These are phyloP conservation scores for Buathra laborator DNA, from an alignment of 2,888 invertebrate species.

Conservation along the genomic window DNA sequence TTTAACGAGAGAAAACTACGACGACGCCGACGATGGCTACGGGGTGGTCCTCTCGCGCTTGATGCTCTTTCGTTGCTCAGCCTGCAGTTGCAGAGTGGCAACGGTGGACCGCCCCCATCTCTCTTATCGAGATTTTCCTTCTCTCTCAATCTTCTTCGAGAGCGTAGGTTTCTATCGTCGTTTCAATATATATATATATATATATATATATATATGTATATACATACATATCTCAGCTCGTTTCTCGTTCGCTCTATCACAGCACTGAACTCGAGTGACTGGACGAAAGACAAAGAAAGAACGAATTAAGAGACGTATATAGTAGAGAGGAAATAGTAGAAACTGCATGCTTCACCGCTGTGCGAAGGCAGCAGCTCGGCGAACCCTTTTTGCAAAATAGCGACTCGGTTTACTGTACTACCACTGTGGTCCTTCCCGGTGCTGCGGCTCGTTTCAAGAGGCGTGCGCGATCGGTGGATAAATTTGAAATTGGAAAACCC, in stretches of 20 bases:
- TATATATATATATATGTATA: conserved; percentile 4
- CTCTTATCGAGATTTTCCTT: conserved; percentile 52
- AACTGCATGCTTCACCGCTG: background rate
- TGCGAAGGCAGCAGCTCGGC: background rate
- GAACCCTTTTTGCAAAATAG: conserved; percentile 29
- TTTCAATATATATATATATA: background rate
- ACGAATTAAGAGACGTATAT: conserved; percentile 9
- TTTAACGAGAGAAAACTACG: conserved; percentile 63
- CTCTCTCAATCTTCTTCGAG: conserved; percentile 45
- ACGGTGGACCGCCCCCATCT: conserved; percentile 5
- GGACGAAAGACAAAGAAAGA: conserved; percentile 5
- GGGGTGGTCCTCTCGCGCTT: conserved; percentile 40
- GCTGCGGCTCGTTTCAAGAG: conserved; percentile 58
- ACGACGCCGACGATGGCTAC: conserved; percentile 40
- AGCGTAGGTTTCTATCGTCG: background rate
- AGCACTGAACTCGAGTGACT: background rate
- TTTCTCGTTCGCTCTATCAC: conserved; percentile 1
- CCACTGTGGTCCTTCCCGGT: background rate
- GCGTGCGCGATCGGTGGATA: conserved; percentile 66
- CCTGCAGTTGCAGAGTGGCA: conserved; percentile 41
- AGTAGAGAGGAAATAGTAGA: conserved; percentile 28
- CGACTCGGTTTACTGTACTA: background rate
- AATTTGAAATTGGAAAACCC: conserved; percentile 79
- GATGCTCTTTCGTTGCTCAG: conserved; percentile 46
- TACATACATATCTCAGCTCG: conserved; percentile 3